Conservation (phyloP, 1,140 invertebrate species). For the Drosophila ironensis region DNA sequence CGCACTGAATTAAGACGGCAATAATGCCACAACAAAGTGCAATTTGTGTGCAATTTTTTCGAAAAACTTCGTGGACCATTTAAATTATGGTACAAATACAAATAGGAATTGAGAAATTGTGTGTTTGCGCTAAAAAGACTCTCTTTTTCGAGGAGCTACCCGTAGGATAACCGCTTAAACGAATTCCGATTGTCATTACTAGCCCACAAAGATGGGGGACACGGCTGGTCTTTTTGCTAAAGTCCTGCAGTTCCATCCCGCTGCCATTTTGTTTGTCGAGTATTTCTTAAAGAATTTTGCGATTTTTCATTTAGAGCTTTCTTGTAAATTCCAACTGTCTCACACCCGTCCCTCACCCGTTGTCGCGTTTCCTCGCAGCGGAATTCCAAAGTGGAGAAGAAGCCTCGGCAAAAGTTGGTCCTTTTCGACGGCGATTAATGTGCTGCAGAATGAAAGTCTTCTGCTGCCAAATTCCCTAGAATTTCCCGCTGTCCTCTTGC, state of each 20-base stretch:
- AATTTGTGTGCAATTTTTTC: conserved; percentile 8
- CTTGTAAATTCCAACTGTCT: conserved; percentile 71
- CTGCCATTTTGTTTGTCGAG: conserved; percentile 29
- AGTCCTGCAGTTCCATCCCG: too few species aligned
- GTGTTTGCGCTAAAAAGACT: neutral
- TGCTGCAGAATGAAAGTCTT: conserved; percentile 47
- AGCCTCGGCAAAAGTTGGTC: conserved; percentile 64
- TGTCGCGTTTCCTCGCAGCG: conserved; percentile 22
- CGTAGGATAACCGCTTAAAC: conserved; percentile 13
- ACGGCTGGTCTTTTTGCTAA: conserved; percentile 7
- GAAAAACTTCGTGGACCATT: conserved; percentile 19
- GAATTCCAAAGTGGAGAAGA: conserved; percentile 24
- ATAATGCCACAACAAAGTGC: conserved; percentile 23
- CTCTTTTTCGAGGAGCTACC: neutral
- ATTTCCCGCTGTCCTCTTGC: conserved; percentile 38
- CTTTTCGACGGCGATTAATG: conserved; percentile 72
- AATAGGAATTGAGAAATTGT: neutral
- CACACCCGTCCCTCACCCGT: neutral
- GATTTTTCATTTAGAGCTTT: conserved; percentile 70
- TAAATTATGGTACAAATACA: conserved; percentile 3
- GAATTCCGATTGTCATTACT: conserved; percentile 72
- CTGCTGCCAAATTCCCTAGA: conserved; percentile 65
- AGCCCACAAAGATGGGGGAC: conserved; percentile 21
- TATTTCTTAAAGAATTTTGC: conserved; percentile 52
- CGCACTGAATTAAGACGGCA: conserved; percentile 32